Conservation (phyloP, 1,140 invertebrate genomes). For the Frieseomelitta varia region DNA sequence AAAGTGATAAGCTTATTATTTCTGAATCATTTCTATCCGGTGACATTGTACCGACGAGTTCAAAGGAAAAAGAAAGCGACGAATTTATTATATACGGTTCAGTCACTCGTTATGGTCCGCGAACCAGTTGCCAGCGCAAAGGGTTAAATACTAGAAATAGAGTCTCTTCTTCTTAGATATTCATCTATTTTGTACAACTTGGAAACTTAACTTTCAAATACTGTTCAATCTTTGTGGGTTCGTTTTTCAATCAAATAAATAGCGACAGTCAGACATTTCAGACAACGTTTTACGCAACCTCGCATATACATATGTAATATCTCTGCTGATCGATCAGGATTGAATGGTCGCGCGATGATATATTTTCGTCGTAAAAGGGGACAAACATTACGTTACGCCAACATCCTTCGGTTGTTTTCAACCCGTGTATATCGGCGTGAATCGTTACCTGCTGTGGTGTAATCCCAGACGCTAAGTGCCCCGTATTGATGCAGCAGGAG, state of each 20-base stretch:
- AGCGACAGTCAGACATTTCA: neutral
- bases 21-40: too few species aligned
- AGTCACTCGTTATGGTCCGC: too few species aligned
- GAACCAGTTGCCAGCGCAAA: too few species aligned
- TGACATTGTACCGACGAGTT: too few species aligned
- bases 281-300: neutral
- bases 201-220: too few species aligned
- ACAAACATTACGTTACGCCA: neutral
- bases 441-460: conserved; percentile 88
- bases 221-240: too few species aligned
- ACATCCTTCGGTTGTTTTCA: neutral
- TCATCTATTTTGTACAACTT: too few species aligned
- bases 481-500: conserved; percentile 91
- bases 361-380: neutral
- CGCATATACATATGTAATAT: neutral
- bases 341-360: neutral
- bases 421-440: neutral
- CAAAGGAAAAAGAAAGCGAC: too few species aligned
- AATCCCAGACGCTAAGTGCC: conserved; percentile 95
- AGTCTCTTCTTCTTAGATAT: too few species aligned
- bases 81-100: too few species aligned
- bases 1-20: too few species aligned
- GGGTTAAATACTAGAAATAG: too few species aligned
- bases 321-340: neutral
- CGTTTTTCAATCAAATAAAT: neutral